These are phyloP conservation scores for Phocoena sinus DNA, from an alignment of 2,113 vertebrate genomes.

Conservation along the genomic window DNA sequence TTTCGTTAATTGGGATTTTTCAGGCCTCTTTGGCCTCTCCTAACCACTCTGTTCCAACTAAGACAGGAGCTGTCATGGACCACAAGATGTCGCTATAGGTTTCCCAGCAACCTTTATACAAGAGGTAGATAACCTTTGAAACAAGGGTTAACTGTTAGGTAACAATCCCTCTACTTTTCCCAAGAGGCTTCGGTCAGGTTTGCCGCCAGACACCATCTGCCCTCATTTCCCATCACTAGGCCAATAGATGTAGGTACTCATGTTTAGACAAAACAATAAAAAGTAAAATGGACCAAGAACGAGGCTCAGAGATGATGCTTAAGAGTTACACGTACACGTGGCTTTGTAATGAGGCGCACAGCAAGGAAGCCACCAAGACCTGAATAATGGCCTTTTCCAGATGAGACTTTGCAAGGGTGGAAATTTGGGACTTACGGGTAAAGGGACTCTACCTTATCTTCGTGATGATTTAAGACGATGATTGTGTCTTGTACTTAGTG, in stretches of 20 bases:
- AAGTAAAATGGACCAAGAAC: neutral
- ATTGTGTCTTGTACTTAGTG: neutral
- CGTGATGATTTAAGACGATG: neutral
- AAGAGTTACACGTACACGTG: neutral
- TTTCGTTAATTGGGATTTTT: neutral
- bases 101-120: constrained; percentile 43
- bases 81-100: constrained; percentile 24
- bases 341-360: neutral
- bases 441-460: neutral
- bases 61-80: neutral
- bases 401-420: neutral
- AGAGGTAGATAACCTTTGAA: neutral
- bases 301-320: neutral
- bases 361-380: neutral
- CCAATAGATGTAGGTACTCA: neutral
- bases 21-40: neutral
- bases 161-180: neutral
- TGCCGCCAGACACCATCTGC: neutral
- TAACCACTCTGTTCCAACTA: neutral
- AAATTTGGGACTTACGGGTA: constrained; percentile 19
- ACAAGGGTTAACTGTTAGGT: constrained; percentile 20
- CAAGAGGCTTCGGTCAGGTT: neutral
- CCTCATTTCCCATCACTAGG: neutral
- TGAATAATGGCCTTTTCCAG: neutral
- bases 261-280: neutral